Evolutionary conservation across 2,113 vertebrate species (phyloP).

Genomic region (Crotalus horridus): DNA sequence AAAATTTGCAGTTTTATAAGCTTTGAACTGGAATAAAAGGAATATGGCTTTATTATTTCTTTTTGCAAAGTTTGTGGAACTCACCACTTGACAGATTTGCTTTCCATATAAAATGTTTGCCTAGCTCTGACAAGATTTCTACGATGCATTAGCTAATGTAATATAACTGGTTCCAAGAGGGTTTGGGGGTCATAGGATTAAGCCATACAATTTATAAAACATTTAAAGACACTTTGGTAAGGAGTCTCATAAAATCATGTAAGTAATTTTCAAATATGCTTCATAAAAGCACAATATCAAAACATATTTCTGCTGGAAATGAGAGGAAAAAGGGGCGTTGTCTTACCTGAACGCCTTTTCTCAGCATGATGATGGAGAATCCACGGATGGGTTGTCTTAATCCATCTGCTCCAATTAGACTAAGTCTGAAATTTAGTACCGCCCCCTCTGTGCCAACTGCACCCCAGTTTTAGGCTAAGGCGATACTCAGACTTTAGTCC

Average conservation of each 20-base stretch:
- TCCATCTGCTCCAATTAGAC: too few species aligned
- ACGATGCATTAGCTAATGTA: slow-evolving; percentile 74
- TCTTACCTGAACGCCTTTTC: too few species aligned
- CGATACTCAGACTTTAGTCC: too few species aligned
- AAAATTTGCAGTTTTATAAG: slow-evolving; percentile 69
- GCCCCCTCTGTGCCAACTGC: too few species aligned
- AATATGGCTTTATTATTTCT: slow-evolving; percentile 52
- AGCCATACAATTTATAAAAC: slow-evolving; percentile 58
- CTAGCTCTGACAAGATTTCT: slow-evolving; percentile 54
- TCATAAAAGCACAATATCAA: slow-evolving; percentile 56
- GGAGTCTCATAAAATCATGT: slow-evolving; percentile 56
- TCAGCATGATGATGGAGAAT: too few species aligned
- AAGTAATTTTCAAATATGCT: slow-evolving; percentile 48
- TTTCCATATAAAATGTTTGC: slow-evolving; percentile 53
- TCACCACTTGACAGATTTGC: slow-evolving; percentile 64
- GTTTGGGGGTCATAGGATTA: slow-evolving; percentile 65
- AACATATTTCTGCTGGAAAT: slow-evolving; percentile 54
- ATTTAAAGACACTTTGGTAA: slow-evolving; percentile 63
- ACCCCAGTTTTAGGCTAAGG: too few species aligned
- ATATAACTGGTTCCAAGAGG: slow-evolving; percentile 63
- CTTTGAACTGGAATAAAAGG: slow-evolving; percentile 58
- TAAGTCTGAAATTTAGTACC: too few species aligned
- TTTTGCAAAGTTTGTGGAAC: slow-evolving; percentile 67
- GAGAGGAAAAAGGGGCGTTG: slow-evolving; percentile 24
- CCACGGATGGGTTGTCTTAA: too few species aligned